A percentile compares a stretch with the other conserved stretches of the same genome.
Evolutionary conservation across 2,797 vertebrate genomes (phyloP).

Genomic region (Malacoctenus gilli): DNA sequence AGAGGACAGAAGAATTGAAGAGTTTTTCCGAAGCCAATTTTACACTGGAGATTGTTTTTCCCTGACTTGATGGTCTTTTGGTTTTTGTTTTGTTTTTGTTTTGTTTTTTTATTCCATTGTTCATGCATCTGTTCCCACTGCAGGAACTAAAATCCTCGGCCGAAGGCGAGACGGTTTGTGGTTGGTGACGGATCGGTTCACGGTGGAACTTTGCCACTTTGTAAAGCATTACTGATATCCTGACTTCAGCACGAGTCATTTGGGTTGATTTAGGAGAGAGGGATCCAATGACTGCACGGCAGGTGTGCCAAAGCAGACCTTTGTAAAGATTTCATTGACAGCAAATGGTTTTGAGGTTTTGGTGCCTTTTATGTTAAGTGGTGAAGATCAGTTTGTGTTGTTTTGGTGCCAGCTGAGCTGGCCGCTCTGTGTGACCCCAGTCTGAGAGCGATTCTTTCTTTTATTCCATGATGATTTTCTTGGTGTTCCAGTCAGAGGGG

Average conservation of each 20-base stretch:
- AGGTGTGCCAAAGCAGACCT: conserved; percentile 27
- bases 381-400: conserved; percentile 33
- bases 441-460: conserved; percentile 14
- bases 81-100: conserved; percentile 28
- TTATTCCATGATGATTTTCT: conserved; percentile 27
- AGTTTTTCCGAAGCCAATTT: conserved; percentile 70
- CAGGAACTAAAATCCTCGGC: conserved; percentile 25
- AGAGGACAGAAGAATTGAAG: conserved; percentile 50
- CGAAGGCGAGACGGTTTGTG: conserved; percentile 9
- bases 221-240: conserved; percentile 14
- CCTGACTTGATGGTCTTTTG: too few relatives aligned
- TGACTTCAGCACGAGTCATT: conserved; percentile 30
- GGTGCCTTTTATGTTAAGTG: conserved; percentile 64
- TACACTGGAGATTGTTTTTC: conserved; percentile 77
- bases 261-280: conserved; percentile 18
- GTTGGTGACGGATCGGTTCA: conserved; percentile 14
- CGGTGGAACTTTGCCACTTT: conserved; percentile 17
- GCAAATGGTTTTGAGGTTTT: conserved; percentile 45
- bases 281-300: too few relatives aligned
- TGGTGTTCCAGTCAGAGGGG: conserved; percentile 19
- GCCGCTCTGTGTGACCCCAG: conserved; percentile 31
- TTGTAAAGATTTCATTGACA: conserved; percentile 36
- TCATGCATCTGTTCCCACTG: conserved; percentile 52
- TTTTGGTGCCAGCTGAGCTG: conserved; percentile 53
- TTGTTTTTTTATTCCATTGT: conserved; percentile 39